phyloP scores from a whole-genome alignment of 2,888 invertebrate genomes.

The Meandrusa payeni region DNA sequence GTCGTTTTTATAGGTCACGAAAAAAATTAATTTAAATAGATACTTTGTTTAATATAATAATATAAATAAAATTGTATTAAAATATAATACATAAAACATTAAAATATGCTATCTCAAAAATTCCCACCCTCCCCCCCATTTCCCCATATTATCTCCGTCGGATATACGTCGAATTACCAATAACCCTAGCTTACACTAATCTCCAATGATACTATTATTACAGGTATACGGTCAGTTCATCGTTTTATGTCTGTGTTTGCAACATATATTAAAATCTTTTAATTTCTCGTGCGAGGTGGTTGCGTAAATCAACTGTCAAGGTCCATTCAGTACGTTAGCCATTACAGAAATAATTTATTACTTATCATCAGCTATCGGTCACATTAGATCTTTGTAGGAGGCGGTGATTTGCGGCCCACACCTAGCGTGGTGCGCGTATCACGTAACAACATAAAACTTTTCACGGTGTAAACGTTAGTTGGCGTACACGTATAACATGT shows the following conservation, averaged over 20 bases:
- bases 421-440: conserved; percentile 8
- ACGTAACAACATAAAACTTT: conserved; percentile 1
- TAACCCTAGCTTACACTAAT: not conserved
- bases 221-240: too few species aligned
- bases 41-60: too few species aligned
- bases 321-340: conserved; percentile 7
- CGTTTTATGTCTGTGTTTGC: not conserved
- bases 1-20: too few species aligned
- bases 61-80: too few species aligned
- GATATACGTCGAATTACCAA: too few species aligned
- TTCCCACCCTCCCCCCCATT: too few species aligned
- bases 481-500: too few species aligned
- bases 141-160: too few species aligned
- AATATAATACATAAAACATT: too few species aligned
- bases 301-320: conserved; percentile 23
- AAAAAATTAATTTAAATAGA: too few species aligned
- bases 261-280: conserved; percentile 12
- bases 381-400: conserved; percentile 20
- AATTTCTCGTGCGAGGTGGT: conserved; percentile 9
- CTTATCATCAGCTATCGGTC: conserved; percentile 22
- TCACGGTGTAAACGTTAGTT: not conserved
- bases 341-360: conserved; percentile 23
- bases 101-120: too few species aligned
- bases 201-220: not conserved
- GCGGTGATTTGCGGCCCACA: conserved; percentile 20